phyloP scores from a whole-genome alignment of 2,888 invertebrate genomes.

The Brachypterus glaber region DNA sequence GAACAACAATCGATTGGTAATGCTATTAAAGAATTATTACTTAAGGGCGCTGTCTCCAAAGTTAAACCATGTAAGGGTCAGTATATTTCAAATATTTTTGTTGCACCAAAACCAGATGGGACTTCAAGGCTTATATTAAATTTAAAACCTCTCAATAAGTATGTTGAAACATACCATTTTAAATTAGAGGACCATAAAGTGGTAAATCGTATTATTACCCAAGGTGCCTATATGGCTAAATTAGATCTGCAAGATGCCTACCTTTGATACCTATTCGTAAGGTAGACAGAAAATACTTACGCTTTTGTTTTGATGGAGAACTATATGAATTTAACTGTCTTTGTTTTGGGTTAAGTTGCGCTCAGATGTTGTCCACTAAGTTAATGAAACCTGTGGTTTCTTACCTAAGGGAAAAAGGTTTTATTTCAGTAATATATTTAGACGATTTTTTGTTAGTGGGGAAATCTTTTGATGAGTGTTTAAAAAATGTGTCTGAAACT shows the following conservation, averaged over 20 bases:
- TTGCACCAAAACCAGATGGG: slow-evolving; percentile 12
- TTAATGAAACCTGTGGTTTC: slow-evolving; percentile 16
- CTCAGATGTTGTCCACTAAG: slow-evolving; percentile 19
- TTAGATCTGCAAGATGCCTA: slow-evolving; percentile 17
- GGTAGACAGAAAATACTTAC: slow-evolving; percentile 13
- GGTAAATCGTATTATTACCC: slow-evolving; percentile 6
- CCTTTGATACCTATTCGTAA: slow-evolving; percentile 13
- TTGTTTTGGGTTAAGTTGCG: slow-evolving; percentile 17
- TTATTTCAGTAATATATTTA: slow-evolving; percentile 19
- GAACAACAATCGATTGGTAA: not conserved
- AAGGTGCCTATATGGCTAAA: slow-evolving; percentile 7
- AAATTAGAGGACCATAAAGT: slow-evolving; percentile 13
- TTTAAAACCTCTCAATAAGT: slow-evolving; percentile 12
- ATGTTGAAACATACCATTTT: slow-evolving; percentile 11
- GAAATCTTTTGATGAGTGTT: not conserved
- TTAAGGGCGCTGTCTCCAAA: not conserved
- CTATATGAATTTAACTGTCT: slow-evolving; percentile 18
- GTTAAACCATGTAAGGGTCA: slow-evolving; percentile 7
- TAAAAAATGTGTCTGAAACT: not conserved
- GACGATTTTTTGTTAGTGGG: slow-evolving; percentile 7
- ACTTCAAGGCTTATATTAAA: slow-evolving; percentile 11
- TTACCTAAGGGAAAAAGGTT: slow-evolving; percentile 13
- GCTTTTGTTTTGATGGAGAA: slow-evolving; percentile 11
- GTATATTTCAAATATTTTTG: slow-evolving; percentile 11
- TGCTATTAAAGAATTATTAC: not conserved